Evolutionary conservation across 1,140 invertebrate genomes (phyloP), one percentile per base, ranked within the genome.

Genomic region (Lordiphosa collinella): DNA sequence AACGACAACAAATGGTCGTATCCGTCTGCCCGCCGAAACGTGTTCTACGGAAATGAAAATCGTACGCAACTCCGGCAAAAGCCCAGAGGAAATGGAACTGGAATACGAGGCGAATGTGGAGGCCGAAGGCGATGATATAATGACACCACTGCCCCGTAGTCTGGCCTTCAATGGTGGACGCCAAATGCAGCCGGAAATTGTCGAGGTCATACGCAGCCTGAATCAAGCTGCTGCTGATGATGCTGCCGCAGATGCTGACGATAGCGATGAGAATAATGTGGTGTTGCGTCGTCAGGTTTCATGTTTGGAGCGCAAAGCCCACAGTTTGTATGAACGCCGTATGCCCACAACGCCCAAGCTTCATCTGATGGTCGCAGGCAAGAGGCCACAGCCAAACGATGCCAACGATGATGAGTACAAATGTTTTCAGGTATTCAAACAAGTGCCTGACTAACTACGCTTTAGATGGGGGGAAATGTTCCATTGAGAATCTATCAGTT

Each of bases 51-150:
- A 79, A 79, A 79, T 79, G 58, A 78, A 73, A 58, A 31, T 61
- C 57, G 55, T 44, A 31, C 49, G 50, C 47, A 59, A 47, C 43
- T 47, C 61, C 18, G 51, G 54, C 47, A 88, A 88, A 66, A 85
- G 86, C 32, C 82, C 86, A 14, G 86, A 88, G 55, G 73, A 88
- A 65, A 74, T 88, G 25, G 86, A 88, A 46, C 49, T 57, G 78
- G 78, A 84, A 43, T 88, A 88, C 36, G 86, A 88, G 57, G 74
- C 67, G 4, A 76, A 67, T 37, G 75, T 74, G 43, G 71, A 70
- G 18, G 86, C 82, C 12, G 86, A 88, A 38, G 50, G 63, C 18
- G 68, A 62, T 29, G 86, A 88, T 56, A 63, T 88, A 41, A 85
- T 88, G 86, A 88, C 86, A 49, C 86, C 86, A 16, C 55, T 88